Base-by-base conservation (phyloP, 64 coral and sea anemone species). In the Hydrozoanthus tunicans region DNA sequence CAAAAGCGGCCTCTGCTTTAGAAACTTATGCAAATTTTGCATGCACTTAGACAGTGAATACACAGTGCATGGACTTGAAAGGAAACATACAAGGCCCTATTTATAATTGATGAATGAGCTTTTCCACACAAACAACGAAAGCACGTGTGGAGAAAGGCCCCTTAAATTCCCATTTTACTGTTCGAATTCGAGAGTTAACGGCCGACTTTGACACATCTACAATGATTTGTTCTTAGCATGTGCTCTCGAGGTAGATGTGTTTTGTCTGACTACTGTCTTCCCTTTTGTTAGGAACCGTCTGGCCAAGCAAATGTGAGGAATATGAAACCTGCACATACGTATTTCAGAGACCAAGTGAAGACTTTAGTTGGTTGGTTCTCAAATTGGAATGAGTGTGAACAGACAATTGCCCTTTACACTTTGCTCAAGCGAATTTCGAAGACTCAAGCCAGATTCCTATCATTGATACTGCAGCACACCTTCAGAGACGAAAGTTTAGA, bases 351-450 rank as follows among this genome's bases (percentile, higher is more conserved):
- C 84, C 97, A 99, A 96, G 94, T 99, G 0, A 89, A 91, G 51
- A 77, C 97, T 32, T 68, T 99, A 51, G 94, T 96, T 51, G 85
- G 88, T 56, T 99, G 97, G 97, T 99, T 99, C 80, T 91, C 82
- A 9, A 83, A 92, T 63, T 99, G 97, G 97, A 99, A 99, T 75
- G 97, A 99, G 7, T 99, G 97, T 68, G 97, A 99, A 88, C 91
- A 93, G 61, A 99, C 97, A 1, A 99, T 99, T 13, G 97, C 97
- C 6, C 91, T 99, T 51, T 99, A 99, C 80, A 93, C 94, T 8
- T 81, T 99, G 53, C 89, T 99, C 1, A 95, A 91, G 24, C 85
- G 94, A 73, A 99, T 99, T 54, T 92, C 94, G 1, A 95, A 91
- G 14, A 99, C 92, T 4, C 97, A 99, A 83, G 97, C 97, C 14